phyloP scores from a whole-genome alignment of 2,797 vertebrate species.

The Tenualosa thibaudeaui region DNA sequence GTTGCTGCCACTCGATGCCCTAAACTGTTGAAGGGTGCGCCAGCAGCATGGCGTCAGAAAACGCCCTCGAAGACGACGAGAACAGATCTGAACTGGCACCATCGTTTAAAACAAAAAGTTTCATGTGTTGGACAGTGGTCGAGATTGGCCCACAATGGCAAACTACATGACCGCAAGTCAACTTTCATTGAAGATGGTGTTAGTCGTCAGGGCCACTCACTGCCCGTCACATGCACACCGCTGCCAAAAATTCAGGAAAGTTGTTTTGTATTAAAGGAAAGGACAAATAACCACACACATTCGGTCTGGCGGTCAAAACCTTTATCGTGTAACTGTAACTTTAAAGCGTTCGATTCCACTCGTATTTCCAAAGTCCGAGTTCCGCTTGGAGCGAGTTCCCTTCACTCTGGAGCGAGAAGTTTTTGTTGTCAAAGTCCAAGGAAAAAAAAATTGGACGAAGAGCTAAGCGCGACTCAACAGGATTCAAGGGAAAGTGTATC shows the following conservation, averaged over 20 bases:
- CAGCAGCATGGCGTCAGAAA: conserved; percentile 50
- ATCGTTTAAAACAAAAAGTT: conserved; percentile 41
- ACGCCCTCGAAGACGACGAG: conserved; percentile 17
- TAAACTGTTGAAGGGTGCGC: conserved; percentile 29
- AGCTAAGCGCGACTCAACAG: not conserved
- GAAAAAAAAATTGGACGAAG: not conserved
- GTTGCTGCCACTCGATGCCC: conserved; percentile 41
- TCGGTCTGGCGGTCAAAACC: not conserved
- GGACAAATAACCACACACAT: not conserved
- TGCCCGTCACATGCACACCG: not conserved
- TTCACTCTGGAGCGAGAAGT: conserved; percentile 14
- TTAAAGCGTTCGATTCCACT: not conserved
- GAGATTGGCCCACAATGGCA: conserved; percentile 17
- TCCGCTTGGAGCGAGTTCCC: not conserved
- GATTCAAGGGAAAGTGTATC: conserved; percentile 19
- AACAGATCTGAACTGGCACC: conserved; percentile 29
- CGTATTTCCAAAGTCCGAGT: not conserved
- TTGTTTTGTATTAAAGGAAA: conserved; percentile 20
- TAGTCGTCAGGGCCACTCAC: not conserved
- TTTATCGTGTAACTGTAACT: not conserved
- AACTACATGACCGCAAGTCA: conserved; percentile 26
- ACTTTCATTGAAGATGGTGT: conserved; percentile 4
- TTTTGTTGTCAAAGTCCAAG: conserved; percentile 1
- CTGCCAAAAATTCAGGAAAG: conserved; percentile 21
- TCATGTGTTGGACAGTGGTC: conserved; percentile 26